These are phyloP conservation scores for Adineta ricciae DNA, from an alignment of 2,888 invertebrate genomes.

Conservation along the genomic window DNA sequence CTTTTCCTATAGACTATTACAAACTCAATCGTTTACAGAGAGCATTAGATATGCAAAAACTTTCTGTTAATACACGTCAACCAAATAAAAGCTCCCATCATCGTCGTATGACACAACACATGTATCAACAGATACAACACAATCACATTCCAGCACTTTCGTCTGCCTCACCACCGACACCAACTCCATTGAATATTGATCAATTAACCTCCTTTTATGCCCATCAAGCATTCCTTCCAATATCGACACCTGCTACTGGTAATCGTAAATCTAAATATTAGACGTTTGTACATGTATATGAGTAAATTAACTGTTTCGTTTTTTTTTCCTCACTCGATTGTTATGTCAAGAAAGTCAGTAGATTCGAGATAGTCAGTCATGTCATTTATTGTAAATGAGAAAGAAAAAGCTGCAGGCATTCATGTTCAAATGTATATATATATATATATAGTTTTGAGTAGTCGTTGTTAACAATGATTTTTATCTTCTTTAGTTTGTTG, in stretches of 20 bases:
- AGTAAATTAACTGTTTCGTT: neutral
- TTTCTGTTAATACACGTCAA: neutral
- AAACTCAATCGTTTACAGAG: conserved; percentile 12
- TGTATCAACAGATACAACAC: neutral
- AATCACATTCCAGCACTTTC: neutral
- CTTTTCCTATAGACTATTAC: neutral
- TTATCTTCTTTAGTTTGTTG: neutral
- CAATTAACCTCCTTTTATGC: neutral
- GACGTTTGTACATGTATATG: neutral
- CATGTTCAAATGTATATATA: neutral
- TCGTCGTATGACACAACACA: neutral
- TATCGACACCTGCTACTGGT: neutral
- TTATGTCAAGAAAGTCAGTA: neutral
- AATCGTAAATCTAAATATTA: neutral
- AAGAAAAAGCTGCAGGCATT: neutral
- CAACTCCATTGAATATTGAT: neutral
- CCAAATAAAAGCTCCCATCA: neutral
- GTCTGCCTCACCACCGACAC: neutral
- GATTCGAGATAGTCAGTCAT: neutral
- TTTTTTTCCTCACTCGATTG: neutral
- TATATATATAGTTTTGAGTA: no score
- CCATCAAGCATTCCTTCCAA: neutral
- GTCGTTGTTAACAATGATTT: neutral
- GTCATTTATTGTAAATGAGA: neutral
- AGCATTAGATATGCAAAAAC: neutral